Conservation (phyloP, 2,888 invertebrate species). For the Coleophora deauratella region DNA sequence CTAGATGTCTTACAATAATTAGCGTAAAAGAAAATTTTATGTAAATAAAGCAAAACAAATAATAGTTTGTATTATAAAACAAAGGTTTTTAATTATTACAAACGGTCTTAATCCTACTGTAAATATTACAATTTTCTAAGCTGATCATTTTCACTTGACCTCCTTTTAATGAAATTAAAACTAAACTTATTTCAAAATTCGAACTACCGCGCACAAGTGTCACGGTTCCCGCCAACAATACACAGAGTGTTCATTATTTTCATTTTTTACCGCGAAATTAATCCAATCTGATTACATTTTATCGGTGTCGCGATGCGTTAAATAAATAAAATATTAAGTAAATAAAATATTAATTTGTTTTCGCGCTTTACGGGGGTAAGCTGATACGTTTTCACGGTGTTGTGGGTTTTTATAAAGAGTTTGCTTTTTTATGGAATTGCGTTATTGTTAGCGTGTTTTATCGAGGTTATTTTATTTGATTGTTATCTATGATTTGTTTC, state of each 20-base stretch:
- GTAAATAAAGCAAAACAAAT: no score
- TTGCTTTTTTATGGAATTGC: conserved; percentile 19
- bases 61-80: no score
- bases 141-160: not conserved
- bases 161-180: no score
- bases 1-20: no score
- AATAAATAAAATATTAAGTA: conserved; percentile 32
- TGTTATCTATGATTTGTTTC: no score
- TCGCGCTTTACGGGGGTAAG: conserved; percentile 34
- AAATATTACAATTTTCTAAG: not conserved
- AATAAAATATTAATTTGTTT: not conserved
- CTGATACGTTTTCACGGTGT: conserved; percentile 58
- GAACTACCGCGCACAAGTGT: conserved; percentile 38
- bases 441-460: no score
- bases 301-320: conserved; percentile 26
- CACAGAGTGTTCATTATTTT: conserved; percentile 36
- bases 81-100: no score
- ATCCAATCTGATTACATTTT: conserved; percentile 70
- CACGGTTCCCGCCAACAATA: conserved; percentile 39
- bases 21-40: no score
- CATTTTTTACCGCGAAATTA: conserved; percentile 48
- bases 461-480: no score
- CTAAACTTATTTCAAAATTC: no score
- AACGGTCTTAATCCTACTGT: no score
- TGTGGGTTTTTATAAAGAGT: conserved; percentile 35